Evolutionary conservation across 2,797 vertebrate species (phyloP).

Genomic region (Clarias platycephalus): DNA sequence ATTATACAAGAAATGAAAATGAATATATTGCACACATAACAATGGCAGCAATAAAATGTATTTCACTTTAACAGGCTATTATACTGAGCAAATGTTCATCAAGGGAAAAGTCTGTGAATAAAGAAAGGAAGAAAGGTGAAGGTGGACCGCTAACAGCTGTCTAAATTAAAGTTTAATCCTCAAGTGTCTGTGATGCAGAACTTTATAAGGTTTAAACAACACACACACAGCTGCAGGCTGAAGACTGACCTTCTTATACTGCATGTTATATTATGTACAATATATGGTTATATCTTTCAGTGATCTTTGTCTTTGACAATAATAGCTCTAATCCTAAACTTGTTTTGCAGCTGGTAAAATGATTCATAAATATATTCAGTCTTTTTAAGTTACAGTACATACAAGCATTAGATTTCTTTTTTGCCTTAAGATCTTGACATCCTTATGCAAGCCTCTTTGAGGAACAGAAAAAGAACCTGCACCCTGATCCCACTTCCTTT

Average conservation of each 20-base stretch:
- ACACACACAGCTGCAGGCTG: slow-evolving; percentile 22
- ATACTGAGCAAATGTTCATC: slow-evolving; percentile 16
- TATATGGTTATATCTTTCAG: background rate
- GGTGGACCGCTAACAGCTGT: slow-evolving; percentile 18
- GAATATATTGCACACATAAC: slow-evolving; percentile 40
- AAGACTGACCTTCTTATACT: slow-evolving; percentile 34
- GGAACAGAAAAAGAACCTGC: slow-evolving; percentile 36
- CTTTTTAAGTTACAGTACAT: background rate
- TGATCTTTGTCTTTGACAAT: slow-evolving; percentile 12
- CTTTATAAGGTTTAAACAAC: slow-evolving; percentile 36
- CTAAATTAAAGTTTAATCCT: slow-evolving; percentile 41
- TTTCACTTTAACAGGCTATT: slow-evolving; percentile 65
- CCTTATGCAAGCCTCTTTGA: slow-evolving; percentile 36
- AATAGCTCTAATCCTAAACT: slow-evolving; percentile 1
- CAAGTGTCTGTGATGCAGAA: slow-evolving; percentile 11
- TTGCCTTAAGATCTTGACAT: slow-evolving; percentile 14
- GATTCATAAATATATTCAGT: slow-evolving; percentile 14
- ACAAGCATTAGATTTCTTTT: slow-evolving; percentile 1
- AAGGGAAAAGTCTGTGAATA: slow-evolving; percentile 20
- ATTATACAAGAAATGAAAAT: slow-evolving; percentile 50
- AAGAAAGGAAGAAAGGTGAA: background rate
- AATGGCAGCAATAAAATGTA: slow-evolving; percentile 66
- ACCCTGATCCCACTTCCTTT: slow-evolving; percentile 37
- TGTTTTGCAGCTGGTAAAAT: background rate
- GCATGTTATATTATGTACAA: too few species aligned